phyloP scores from a whole-genome alignment of 2,797 vertebrate species.

The Hafferia zeledoni region DNA sequence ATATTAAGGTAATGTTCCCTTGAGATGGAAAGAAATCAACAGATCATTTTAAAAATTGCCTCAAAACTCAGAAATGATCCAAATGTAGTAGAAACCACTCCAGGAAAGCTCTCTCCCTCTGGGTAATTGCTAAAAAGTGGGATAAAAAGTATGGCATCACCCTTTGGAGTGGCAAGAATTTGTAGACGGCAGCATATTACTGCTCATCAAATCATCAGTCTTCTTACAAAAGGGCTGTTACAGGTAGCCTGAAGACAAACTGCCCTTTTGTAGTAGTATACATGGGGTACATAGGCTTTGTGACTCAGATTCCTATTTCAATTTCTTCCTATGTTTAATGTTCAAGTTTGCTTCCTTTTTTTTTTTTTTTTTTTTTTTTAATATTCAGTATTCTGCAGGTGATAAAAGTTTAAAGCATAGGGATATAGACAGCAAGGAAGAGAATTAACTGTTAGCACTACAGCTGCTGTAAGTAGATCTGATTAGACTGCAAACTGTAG shows the following conservation, averaged over 20 bases:
- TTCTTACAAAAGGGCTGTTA: neutral
- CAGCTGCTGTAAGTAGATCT: neutral
- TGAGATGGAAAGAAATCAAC: neutral
- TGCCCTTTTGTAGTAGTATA: slow-evolving; percentile 35
- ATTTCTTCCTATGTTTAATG: neutral
- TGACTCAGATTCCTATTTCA: neutral
- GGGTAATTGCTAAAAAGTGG: slow-evolving; percentile 10
- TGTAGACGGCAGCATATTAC: neutral
- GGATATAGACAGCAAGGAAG: neutral
- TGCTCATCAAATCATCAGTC: neutral
- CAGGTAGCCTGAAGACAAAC: slow-evolving; percentile 40
- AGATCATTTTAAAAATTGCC: slow-evolving; percentile 2
- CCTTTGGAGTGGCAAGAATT: slow-evolving; percentile 2
- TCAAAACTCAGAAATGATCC: neutral
- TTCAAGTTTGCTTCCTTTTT: neutral
- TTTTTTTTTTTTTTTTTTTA: neutral
- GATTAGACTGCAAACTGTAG: neutral
- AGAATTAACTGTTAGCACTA: neutral
- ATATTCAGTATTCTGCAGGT: neutral
- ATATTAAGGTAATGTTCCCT: neutral
- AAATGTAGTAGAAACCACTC: neutral
- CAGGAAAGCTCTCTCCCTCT: neutral
- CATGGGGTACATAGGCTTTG: neutral
- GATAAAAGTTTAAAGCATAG: neutral
- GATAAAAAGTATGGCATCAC: neutral